phyloP scores from a whole-genome alignment of 2,888 invertebrate species.

The Physocephala rufipes region DNA sequence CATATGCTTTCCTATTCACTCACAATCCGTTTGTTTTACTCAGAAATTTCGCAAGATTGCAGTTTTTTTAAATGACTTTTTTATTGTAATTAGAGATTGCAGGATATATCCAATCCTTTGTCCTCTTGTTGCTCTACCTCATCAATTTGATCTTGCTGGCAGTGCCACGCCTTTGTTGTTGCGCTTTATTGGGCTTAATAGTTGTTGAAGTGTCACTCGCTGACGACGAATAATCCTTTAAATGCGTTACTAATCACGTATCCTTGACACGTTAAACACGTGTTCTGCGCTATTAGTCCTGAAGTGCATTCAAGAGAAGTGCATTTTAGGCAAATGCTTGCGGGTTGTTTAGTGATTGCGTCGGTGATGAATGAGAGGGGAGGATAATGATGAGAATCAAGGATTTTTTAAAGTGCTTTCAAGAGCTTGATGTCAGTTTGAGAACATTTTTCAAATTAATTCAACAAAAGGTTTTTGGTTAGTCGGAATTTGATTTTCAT shows the following conservation, averaged over 20 bases:
- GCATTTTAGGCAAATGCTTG: constrained; percentile 20
- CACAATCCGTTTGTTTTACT: no score
- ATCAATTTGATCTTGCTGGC: background rate
- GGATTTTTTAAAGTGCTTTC: background rate
- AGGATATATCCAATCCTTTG: background rate
- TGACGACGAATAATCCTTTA: constrained; percentile 56
- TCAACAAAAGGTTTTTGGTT: no score
- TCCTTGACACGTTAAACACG: constrained; percentile 59
- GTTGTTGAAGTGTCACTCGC: constrained; percentile 17
- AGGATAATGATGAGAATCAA: background rate
- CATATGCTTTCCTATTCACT: no score
- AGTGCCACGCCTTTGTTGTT: background rate
- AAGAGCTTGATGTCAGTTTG: background rate
- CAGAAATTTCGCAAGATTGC: no score
- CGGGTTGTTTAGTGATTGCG: background rate
- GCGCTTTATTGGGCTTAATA: background rate
- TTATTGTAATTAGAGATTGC: no score
- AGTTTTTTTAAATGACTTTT: no score
- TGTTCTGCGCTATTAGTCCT: constrained; percentile 49
- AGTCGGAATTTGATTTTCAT: no score
- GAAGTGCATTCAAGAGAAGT: constrained; percentile 9
- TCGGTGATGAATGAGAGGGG: background rate
- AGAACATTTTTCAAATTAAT: background rate
- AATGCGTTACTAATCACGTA: constrained; percentile 61
- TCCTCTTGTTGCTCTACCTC: background rate